These are phyloP conservation scores for Malthinus flaveolus DNA, from an alignment of 2,888 invertebrate genomes.

Conservation along the genomic window DNA sequence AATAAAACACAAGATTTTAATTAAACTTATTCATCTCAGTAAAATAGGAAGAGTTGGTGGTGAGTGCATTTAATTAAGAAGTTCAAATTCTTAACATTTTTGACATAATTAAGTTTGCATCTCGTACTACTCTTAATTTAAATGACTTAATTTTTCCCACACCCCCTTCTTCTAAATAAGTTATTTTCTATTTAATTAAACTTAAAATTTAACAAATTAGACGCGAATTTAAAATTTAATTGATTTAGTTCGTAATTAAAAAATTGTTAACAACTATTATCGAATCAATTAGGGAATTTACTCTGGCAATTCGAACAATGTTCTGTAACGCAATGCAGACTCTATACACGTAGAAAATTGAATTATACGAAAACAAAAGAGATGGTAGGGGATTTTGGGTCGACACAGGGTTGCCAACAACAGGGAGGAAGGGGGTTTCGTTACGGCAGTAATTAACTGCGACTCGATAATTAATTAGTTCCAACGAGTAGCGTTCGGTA, in stretches of 20 bases:
- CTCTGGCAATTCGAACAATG: slow-evolving; percentile 26
- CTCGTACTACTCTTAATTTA: slow-evolving; percentile 49
- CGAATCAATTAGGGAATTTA: slow-evolving; percentile 17
- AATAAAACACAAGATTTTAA: slow-evolving; percentile 57
- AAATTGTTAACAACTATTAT: slow-evolving; percentile 1
- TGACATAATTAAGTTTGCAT: slow-evolving; percentile 56
- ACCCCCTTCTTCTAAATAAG: slow-evolving; percentile 7
- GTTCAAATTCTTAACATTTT: slow-evolving; percentile 56
- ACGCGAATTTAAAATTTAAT: not conserved
- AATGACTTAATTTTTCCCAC: slow-evolving; percentile 50
- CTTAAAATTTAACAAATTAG: not conserved
- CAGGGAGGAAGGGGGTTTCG: slow-evolving; percentile 44
- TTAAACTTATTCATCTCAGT: slow-evolving; percentile 57
- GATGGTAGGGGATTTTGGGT: slow-evolving; percentile 35
- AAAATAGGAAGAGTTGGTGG: slow-evolving; percentile 52
- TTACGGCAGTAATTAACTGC: slow-evolving; percentile 54
- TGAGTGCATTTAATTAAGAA: slow-evolving; percentile 57
- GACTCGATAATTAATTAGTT: slow-evolving; percentile 56
- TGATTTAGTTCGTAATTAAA: not conserved
- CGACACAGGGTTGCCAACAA: slow-evolving; percentile 42
- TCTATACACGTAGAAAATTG: slow-evolving; percentile 49
- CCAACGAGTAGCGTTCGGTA: slow-evolving; percentile 51
- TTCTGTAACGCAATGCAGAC: slow-evolving; percentile 31
- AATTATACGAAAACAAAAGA: slow-evolving; percentile 52
- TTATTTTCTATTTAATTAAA: not conserved